A percentile compares a stretch with the other conserved stretches of the same genome.
These are phyloP conservation scores for Cherax quadricarinatus DNA, from an alignment of 1,140 invertebrate genomes.

Conservation along the genomic window DNA sequence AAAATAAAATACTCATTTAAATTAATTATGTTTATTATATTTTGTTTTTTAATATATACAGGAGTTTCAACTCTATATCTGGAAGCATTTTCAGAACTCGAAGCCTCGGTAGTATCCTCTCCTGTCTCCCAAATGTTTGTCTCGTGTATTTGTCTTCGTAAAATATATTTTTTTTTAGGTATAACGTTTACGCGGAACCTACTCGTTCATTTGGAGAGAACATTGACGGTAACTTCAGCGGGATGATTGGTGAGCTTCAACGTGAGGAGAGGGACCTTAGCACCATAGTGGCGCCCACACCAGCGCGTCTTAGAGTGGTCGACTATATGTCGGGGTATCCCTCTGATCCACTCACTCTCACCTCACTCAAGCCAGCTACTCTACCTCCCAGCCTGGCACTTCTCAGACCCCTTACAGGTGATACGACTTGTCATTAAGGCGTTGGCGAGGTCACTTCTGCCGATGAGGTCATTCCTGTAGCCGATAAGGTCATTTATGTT, in stretches of 20 bases:
- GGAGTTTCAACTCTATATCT: too few species aligned
- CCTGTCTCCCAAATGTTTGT: too few species aligned
- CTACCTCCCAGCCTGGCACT: background rate
- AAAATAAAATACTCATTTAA: too few species aligned
- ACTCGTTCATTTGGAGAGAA: slow-evolving; percentile 11
- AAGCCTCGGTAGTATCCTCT: too few species aligned
- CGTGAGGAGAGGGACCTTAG: slow-evolving; percentile 7
- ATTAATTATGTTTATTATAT: too few species aligned
- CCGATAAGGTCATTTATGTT: too few species aligned
- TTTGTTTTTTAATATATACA: too few species aligned
- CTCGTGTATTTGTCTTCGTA: too few species aligned
- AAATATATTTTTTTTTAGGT: background rate
- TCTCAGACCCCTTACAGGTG: background rate
- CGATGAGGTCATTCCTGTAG: too few species aligned
- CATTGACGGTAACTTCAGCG: background rate
- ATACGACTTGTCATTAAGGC: too few species aligned
- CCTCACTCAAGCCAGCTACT: background rate
- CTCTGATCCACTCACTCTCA: background rate
- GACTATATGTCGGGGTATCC: background rate
- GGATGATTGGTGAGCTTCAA: background rate
- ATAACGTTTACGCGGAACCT: slow-evolving; percentile 7
- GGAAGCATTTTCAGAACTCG: too few species aligned
- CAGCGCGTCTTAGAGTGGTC: background rate
- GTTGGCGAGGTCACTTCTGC: too few species aligned
- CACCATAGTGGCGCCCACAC: slow-evolving; percentile 4